Base-by-base conservation (phyloP, 2,888 invertebrate genomes). In the Mayetiola destructor region DNA sequence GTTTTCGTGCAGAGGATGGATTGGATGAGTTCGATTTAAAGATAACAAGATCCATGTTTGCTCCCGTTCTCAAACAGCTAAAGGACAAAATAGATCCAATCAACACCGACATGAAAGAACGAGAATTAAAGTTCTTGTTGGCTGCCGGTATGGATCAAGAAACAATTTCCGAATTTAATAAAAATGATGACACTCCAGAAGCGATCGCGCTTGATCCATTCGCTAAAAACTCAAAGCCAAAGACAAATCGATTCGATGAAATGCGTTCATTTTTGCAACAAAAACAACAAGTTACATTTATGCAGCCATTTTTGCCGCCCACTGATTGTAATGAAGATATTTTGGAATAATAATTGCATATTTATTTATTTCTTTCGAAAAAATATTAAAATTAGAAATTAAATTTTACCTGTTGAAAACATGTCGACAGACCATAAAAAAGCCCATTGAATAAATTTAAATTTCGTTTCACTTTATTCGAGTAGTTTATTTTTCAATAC, bases 11-110 rank as follows among this genome's bases (percentile, higher is more conserved):
- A n/a, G n/a, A 16, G 37, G 53, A 53, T n/a, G 53, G 57, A 42
- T 21, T 59, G 23, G 29, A 35, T 12, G 68, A 68, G 57, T 67
- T 68, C n/a, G 69, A 72, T 60, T 67, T 68, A 55, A 68, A 68
- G 35, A 64, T 71, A 2, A 70, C 70, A 0, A 69, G 69, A 57
- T 66, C 67, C n/a, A 68, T 65, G 60, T 72, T 72, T 30, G 68
- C 68, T 54, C 72, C 72, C 0, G 73, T 73, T 4, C 62, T 73
- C 8, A 66, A 65, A 9, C 72, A 73, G 59, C 64, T 73, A 1
- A 71, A 70, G 55, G 62, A 66, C 62, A 69, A 68, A 57, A 71
- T 73, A 36, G 68, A 70, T 64, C 72, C 73, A 8, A 73, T 73
- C 61, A 65, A 69, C 0, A 64, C 67, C 23, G 67, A 68, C 5